Base-by-base conservation (phyloP, 1,140 invertebrate species). In the Drosophila setifemur region DNA sequence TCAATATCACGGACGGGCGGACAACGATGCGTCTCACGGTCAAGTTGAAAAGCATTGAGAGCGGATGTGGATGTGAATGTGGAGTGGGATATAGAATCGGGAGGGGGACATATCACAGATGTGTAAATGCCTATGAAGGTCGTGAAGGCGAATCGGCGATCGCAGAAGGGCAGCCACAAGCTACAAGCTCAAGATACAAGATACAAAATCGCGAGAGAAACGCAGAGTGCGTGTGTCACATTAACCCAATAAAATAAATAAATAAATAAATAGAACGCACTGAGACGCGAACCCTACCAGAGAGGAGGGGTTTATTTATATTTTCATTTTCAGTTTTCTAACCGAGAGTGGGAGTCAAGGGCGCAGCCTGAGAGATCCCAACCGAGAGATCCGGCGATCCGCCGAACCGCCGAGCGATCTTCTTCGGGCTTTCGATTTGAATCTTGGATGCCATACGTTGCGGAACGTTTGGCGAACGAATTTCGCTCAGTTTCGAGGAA, bases 1-100 rank as follows among this genome's bases (percentile, higher is more conserved):
- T 35, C 73, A 76, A 70, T 70, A 82, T 83, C 78, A 83, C 48
- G 75, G 68, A 74, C 71, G 66, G 52, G 33, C 49, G 64, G 63
- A 73, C 75, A 47, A 53, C 55, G 52, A 72, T 21, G 44, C 50
- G 58, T 69, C 77, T 82, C 77, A 82, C 82, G 81, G 81, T 86
- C 81, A 86, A 86, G 81, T 86, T 86, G 81, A 85, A 86, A 81
- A 73, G 71, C 75, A 81, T 86, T 86, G 72, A 81, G 81, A 86
- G 72, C 60, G 81, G 71, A 86, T 85, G 74, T 79, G 64, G 53
- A 39, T 60, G 18, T 58, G 55, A 66, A 16, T 54, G 43, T 40
- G 68, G 44, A 61, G 42, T 31, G 61, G 43, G 31, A 40, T 43
- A 21, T 12, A 28, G 35, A 40, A 16, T 7, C 28, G 60, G 61